Conservation (phyloP, 2,888 invertebrate species). For the Heteromyza rotundicornis region DNA sequence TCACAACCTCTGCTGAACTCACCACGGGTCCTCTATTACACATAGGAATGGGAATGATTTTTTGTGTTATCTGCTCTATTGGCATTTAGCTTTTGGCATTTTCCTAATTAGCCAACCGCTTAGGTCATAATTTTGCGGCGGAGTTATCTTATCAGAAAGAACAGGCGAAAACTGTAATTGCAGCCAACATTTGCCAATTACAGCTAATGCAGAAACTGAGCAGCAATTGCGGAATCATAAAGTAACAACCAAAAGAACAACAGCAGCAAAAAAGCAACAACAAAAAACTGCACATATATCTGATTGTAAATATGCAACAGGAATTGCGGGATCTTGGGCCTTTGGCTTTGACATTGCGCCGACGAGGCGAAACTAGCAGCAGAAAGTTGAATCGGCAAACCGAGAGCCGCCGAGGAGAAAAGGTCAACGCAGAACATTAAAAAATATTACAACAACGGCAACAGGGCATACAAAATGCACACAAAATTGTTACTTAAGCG, state of each 20-base stretch:
- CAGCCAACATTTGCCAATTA: neutral
- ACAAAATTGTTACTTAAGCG: too few relatives aligned
- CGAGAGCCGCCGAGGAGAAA: neutral
- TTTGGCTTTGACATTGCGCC: constrained; percentile 4
- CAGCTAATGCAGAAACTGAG: neutral
- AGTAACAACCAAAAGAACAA: neutral
- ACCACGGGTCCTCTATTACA: too few relatives aligned
- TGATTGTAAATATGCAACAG: neutral
- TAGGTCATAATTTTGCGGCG: neutral
- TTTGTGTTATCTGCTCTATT: too few relatives aligned
- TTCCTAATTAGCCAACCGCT: neutral
- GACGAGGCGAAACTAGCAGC: neutral
- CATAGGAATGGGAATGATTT: too few relatives aligned
- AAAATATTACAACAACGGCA: too few relatives aligned
- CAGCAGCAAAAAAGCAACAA: neutral
- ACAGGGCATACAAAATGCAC: too few relatives aligned
- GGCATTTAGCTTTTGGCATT: too few relatives aligned
- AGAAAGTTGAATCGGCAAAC: neutral
- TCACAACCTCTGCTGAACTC: too few relatives aligned
- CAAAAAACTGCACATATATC: neutral
- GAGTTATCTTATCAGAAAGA: neutral
- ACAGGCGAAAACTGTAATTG: too few relatives aligned
- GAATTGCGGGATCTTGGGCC: neutral
- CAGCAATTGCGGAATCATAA: too few relatives aligned
- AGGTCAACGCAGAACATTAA: neutral